Percentiles rank a stretch among this genome's conserved stretches.
Evolutionary conservation across 2,113 vertebrate genomes (phyloP).

Genomic region (Zeus faber): DNA sequence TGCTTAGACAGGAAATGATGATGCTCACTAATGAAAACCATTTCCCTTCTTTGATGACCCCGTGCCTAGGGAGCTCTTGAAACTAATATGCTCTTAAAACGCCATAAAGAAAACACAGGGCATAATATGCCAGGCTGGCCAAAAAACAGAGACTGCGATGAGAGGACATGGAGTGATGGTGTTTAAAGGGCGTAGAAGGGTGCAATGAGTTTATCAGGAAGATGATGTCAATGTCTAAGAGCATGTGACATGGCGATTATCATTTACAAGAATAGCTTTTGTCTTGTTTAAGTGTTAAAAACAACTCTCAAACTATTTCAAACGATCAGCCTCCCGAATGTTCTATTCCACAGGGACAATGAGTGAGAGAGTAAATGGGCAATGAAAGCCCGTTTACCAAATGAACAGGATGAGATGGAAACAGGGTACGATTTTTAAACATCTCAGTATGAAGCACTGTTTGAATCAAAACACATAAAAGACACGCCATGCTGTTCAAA

Average conservation of each 20-base stretch:
- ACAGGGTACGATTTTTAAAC: background rate
- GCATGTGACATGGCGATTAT: background rate
- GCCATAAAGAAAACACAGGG: conserved; percentile 53
- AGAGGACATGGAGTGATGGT: conserved; percentile 12
- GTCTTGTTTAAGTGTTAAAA: background rate
- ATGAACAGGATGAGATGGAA: too few relatives aligned
- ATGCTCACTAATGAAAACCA: conserved; percentile 63
- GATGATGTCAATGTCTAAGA: conserved; percentile 2
- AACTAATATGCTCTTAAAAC: conserved; percentile 55
- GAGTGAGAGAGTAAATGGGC: too few relatives aligned
- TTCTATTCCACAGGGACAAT: too few relatives aligned
- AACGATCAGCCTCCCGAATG: too few relatives aligned
- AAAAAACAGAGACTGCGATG: conserved; percentile 17
- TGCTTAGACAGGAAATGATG: conserved; percentile 61
- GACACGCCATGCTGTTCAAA: conserved; percentile 4
- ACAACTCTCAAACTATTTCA: too few relatives aligned
- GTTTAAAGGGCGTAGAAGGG: conserved; percentile 16
- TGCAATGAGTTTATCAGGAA: conserved; percentile 10
- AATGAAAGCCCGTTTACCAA: too few relatives aligned
- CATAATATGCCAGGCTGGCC: conserved; percentile 32
- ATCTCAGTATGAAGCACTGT: conserved; percentile 8
- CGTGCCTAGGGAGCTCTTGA: conserved; percentile 51
- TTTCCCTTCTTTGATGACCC: conserved; percentile 52
- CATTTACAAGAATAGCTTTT: conserved; percentile 17
- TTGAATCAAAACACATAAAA: conserved; percentile 1